Evolutionary conservation across 2,888 invertebrate species (phyloP), one percentile per base, ranked within the genome.

Genomic region (Drymonia ruficornis): DNA sequence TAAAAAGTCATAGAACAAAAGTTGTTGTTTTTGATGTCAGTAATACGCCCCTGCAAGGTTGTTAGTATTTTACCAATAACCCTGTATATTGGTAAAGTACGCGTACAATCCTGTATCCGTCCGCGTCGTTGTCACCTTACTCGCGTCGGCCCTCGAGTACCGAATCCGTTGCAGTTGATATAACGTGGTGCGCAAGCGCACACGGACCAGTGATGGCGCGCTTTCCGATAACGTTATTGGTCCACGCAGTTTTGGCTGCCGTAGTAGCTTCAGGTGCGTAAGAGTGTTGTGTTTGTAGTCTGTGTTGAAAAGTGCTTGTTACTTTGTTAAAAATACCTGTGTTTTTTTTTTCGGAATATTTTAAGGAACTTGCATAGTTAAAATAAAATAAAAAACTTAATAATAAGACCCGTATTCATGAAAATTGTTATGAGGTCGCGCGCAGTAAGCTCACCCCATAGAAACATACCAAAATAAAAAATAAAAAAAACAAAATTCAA

Each of bases 141-240:
- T 15, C 29, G 29, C 52, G 31, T 15, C 61, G 61, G 61, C 63
- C 59, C 54, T 65, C 67, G 60, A 66, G 69, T 62, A 59, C 52
- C 44, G 49, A 62, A 42, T 63, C 61, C 54, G 58, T 49, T 65
- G 72, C 76, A 81, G 80, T 82, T 73, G 72, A 74, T 78, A 78
- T 70, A 78, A 72, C 61, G 64, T 56, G 59, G 65, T 65, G 74
- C 72, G 66, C 67, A 59, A 53, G 76, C 70, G 78, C 73, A 68
- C 65, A 64, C 68, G 65, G 56, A 53, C 59, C 76, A 78, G 79
- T 78, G 61, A 83, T 84, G 81, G 70, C 78, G 73, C 78, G 78
- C 54, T 59, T 70, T 60, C 63, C 55, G 55, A 58, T 73, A 48
- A 59, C 70, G 63, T 49, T 80, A 65, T 63, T 79, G 63, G 74